These are phyloP conservation scores for Argyrosomus regius DNA, from an alignment of 2,797 vertebrate species.

Conservation along the genomic window DNA sequence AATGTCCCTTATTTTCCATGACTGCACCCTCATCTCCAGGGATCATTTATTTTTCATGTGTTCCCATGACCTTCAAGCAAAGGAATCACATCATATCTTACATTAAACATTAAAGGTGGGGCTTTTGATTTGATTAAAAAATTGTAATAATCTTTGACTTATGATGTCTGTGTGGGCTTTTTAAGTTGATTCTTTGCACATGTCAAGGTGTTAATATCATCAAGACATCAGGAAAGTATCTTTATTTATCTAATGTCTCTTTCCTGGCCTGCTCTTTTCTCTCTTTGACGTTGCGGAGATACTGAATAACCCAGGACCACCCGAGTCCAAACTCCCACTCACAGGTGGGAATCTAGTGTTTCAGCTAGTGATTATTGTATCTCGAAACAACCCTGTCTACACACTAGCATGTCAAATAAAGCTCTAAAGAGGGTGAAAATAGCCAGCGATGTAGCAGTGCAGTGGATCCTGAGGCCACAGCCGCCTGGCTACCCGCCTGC, in stretches of 20 bases:
- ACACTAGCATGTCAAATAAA: constrained; percentile 82
- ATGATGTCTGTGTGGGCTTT: background rate
- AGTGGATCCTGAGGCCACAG: constrained; percentile 66
- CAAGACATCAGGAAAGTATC: constrained; percentile 7
- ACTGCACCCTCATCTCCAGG: constrained; percentile 66
- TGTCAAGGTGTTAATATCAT: constrained; percentile 17
- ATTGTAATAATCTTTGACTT: background rate
- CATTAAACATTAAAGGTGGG: background rate
- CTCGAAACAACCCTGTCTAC: constrained; percentile 77
- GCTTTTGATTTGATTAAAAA: constrained; percentile 15
- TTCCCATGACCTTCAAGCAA: constrained; percentile 63
- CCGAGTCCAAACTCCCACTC: constrained; percentile 58
- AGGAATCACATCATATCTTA: constrained; percentile 30
- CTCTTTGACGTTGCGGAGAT: constrained; percentile 38
- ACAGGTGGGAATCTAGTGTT: constrained; percentile 74
- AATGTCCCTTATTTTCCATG: constrained; percentile 76
- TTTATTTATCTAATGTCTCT: constrained; percentile 27
- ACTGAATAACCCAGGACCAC: constrained; percentile 65
- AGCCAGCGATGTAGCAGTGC: constrained; percentile 72
- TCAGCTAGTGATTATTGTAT: constrained; percentile 82
- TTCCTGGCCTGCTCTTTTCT: constrained; percentile 1
- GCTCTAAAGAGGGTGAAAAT: constrained; percentile 77
- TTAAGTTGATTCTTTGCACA: background rate
- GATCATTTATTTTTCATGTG: constrained; percentile 57
- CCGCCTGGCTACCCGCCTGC: constrained; percentile 68